Conservation (phyloP, 2,113 vertebrate genomes). For the Corythoichthys intestinalis region DNA sequence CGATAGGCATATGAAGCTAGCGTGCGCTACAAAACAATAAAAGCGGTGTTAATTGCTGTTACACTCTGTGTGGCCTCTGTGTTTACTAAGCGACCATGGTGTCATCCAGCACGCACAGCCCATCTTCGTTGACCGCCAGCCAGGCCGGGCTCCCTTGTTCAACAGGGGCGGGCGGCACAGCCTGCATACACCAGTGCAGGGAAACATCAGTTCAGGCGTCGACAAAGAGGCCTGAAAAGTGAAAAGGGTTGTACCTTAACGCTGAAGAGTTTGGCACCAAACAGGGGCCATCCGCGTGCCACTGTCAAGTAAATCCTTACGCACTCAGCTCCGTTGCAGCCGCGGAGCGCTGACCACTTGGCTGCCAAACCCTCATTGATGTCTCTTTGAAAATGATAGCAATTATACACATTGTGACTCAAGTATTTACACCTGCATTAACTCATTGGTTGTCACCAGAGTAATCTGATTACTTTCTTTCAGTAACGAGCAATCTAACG, state of each 20-base stretch:
- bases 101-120: conserved; percentile 80
- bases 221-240: neutral
- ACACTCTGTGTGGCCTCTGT: neutral
- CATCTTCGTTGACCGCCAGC: conserved; percentile 87
- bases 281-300: conserved; percentile 85
- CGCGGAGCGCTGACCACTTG: conserved; percentile 82
- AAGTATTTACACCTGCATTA: too few species aligned
- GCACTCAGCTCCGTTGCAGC: conserved; percentile 80
- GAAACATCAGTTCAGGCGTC: neutral
- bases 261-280: conserved; percentile 82
- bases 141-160: conserved; percentile 75
- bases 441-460: too few species aligned
- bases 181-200: conserved; percentile 61
- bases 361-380: conserved; percentile 73
- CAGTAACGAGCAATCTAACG: too few species aligned
- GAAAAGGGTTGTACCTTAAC: conserved; percentile 71
- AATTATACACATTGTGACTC: neutral
- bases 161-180: conserved; percentile 71
- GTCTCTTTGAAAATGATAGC: conserved; percentile 61
- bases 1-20: conserved; percentile 77
- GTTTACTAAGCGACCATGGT: conserved; percentile 75
- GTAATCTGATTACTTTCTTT: too few species aligned
- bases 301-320: conserved; percentile 84
- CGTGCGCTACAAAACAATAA: conserved; percentile 69
- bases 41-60: neutral